A percentile compares a stretch with the other conserved stretches of the same genome.
Evolutionary conservation across 2,888 invertebrate species (phyloP).

Genomic region (Eristalis pertinax): DNA sequence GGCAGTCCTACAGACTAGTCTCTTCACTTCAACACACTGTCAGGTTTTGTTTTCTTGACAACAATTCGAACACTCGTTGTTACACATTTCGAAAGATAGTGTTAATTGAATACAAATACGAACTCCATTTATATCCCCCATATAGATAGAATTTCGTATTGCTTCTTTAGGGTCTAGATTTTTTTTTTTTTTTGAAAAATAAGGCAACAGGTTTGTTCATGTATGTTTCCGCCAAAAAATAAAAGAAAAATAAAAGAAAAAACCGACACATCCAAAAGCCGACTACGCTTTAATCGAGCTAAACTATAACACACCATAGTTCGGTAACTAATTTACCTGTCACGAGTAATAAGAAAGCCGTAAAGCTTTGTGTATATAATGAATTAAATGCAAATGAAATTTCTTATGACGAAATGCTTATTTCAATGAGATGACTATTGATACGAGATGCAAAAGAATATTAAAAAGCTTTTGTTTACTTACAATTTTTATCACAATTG

Average conservation of each 20-base stretch:
- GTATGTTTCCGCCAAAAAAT: not conserved
- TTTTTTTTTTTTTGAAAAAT: too few relatives aligned
- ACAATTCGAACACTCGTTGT: too few relatives aligned
- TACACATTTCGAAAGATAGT: not conserved
- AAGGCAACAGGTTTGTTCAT: not conserved
- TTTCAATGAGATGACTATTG: too few relatives aligned
- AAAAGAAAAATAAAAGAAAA: too few relatives aligned
- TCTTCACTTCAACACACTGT: not conserved
- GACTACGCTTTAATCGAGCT: not conserved
- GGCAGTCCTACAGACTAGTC: too few relatives aligned
- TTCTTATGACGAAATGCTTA: not conserved
- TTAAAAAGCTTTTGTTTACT: constrained; percentile 72
- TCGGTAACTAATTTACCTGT: not conserved
- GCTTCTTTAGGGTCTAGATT: not conserved
- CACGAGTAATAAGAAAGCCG: not conserved
- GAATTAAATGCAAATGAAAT: not conserved
- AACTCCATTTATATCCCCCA: not conserved
- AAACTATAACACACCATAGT: not conserved
- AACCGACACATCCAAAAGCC: not conserved
- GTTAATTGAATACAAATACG: not conserved
- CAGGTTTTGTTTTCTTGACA: not conserved
- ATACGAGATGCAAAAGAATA: not conserved
- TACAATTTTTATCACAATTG: constrained; percentile 82
- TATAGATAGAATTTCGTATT: not conserved
- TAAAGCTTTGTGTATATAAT: not conserved